phyloP scores from a whole-genome alignment of 2,113 vertebrate species.

The Carassius carassius region DNA sequence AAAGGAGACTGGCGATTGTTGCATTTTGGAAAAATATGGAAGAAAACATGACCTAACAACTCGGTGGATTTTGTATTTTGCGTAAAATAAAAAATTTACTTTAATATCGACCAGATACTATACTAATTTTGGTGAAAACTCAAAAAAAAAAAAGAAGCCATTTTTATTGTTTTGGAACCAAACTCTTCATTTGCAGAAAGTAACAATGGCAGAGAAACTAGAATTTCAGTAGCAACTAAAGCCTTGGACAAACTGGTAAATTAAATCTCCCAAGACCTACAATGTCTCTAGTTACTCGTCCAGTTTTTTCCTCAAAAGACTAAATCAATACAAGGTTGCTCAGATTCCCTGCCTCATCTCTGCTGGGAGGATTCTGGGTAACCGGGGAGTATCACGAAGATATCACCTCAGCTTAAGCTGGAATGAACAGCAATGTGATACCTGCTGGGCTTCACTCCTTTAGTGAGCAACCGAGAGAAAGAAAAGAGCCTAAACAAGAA shows the following conservation, averaged over 20 bases:
- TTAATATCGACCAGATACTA: too few species aligned
- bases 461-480: not conserved
- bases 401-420: constrained; percentile 21
- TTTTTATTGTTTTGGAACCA: too few species aligned
- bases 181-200: too few species aligned
- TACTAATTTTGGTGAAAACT: too few species aligned
- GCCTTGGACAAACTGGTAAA: not conserved
- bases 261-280: not conserved
- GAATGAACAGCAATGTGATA: constrained; percentile 35
- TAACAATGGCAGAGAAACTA: not conserved
- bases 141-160: too few species aligned
- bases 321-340: constrained; percentile 28
- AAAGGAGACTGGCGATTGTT: too few species aligned
- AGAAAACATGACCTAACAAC: too few species aligned
- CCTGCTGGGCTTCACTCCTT: constrained; percentile 23
- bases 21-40: too few species aligned
- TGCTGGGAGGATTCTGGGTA: constrained; percentile 21
- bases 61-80: too few species aligned
- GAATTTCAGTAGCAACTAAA: not conserved
- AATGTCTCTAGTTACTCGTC: not conserved
- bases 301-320: not conserved
- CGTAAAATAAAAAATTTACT: too few species aligned
- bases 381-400: constrained; percentile 23
- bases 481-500: constrained; percentile 42
- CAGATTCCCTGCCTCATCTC: constrained; percentile 19